Conservation (phyloP, 2,888 invertebrate species). For the Drosophila neonasuta region DNA sequence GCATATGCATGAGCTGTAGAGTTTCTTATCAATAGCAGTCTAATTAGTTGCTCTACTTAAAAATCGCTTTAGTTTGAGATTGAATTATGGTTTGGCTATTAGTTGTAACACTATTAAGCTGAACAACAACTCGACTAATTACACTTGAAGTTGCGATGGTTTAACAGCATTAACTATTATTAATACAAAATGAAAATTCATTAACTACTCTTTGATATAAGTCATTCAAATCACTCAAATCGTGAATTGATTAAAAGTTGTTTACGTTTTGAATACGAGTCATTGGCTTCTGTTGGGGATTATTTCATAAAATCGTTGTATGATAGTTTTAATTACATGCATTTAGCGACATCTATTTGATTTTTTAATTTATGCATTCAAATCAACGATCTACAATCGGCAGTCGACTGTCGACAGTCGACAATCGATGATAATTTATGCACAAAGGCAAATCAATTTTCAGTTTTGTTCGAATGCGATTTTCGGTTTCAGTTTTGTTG, state of each 20-base stretch:
- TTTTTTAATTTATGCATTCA: conserved; percentile 67
- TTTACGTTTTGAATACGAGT: conserved; percentile 3
- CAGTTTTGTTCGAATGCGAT: conserved; percentile 51
- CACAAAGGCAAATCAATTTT: conserved; percentile 69
- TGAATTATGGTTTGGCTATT: conserved; percentile 4
- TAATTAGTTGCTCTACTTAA: conserved; percentile 25
- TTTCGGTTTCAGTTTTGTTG: conserved; percentile 62
- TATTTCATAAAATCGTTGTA: conserved; percentile 16
- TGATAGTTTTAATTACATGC: conserved; percentile 62
- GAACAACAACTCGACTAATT: background rate
- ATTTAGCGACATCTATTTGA: conserved; percentile 63
- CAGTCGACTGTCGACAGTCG: conserved; percentile 17
- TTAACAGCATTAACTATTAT: background rate
- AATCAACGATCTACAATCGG: conserved; percentile 38
- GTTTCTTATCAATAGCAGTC: background rate
- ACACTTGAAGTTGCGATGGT: background rate
- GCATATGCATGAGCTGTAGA: conserved; percentile 8
- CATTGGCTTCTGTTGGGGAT: conserved; percentile 36
- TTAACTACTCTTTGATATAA: background rate
- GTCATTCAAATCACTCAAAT: conserved; percentile 1
- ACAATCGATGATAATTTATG: conserved; percentile 61
- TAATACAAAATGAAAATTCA: background rate
- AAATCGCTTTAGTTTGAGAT: conserved; percentile 8
- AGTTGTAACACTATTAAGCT: background rate
- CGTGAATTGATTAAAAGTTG: conserved; percentile 6